phyloP scores from a whole-genome alignment of 2,888 invertebrate species.

The Harmothoe impar region DNA sequence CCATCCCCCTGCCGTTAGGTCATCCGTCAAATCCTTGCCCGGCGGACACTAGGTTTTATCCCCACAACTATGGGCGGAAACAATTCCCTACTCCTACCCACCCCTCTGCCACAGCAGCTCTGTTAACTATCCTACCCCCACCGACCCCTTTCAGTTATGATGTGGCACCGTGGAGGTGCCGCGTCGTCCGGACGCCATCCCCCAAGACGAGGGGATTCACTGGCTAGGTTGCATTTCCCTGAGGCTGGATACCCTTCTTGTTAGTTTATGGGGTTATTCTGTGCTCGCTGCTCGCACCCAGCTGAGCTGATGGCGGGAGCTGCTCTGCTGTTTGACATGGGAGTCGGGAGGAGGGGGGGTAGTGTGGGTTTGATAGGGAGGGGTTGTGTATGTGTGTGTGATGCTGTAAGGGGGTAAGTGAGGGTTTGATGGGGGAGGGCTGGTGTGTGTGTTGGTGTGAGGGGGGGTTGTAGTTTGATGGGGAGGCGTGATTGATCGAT shows the following conservation, averaged over 20 bases:
- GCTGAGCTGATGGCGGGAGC: not conserved
- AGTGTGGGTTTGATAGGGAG: too few species aligned
- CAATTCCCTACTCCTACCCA: too few species aligned
- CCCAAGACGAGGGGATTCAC: not conserved
- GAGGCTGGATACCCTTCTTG: not conserved
- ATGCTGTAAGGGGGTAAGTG: not conserved
- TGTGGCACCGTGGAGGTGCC: not conserved
- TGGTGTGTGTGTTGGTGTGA: not conserved
- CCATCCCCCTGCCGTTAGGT: not conserved
- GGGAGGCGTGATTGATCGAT: slow-evolving; percentile 17
- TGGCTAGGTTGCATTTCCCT: not conserved
- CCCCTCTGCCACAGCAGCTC: too few species aligned
- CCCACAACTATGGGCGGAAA: not conserved
- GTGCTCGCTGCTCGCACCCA: not conserved
- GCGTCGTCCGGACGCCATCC: not conserved
- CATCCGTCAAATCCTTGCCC: slow-evolving; percentile 1
- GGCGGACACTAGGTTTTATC: not conserved
- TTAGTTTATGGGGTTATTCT: slow-evolving; percentile 18
- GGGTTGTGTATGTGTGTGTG: too few species aligned
- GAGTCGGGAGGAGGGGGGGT: too few species aligned
- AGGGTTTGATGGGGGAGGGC: not conserved
- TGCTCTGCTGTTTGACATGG: not conserved
- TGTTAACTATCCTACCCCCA: not conserved
- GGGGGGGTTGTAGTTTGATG: not conserved
- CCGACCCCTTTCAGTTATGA: not conserved